Base-by-base conservation (phyloP, 2,113 vertebrate genomes). In the Hippolais icterina region DNA sequence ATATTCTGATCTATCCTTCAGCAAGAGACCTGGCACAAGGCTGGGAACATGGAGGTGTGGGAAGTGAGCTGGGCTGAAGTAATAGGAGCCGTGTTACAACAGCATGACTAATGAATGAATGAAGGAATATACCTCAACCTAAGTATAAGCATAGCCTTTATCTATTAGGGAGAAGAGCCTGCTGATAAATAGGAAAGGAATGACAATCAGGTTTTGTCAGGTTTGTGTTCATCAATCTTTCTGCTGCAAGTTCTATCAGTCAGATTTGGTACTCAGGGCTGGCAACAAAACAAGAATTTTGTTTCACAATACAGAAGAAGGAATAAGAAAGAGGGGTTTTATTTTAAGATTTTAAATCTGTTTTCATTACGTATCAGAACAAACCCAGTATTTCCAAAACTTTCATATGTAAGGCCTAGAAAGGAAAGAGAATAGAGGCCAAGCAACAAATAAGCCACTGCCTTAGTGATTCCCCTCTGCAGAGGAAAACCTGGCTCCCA, bases 181-280 rank as follows among this genome's bases (percentile, higher is more conserved):
- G 68, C 70, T 93, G 94, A 92, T 27, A 60, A 92, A 95, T 0
- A 2, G 42, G 35, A 87, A 97, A 95, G 94, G 97, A 96, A 96
- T 95, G 87, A 54, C 75, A 84, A 82, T 94, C 93, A 93, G 72
- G 72, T 96, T 95, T 97, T 82, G 83, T 96, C 89, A 84, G 84
- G 92, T 93, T 77, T 53, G 78, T 97, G 57, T 92, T 83, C 64
- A 75, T 96, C 74, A 4, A 25, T 92, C 97, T 95, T 96, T 96
- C 78, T 93, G 47, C 33, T 70, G 71, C 87, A 97, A 76, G 82
- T 94, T 91, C 78, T 86, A 28, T 80, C 84, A 94, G 93, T 96
- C 77, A 83, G 70, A 96, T 96, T 93, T 57, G 74, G 63, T 69
- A 72, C 1, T 2, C 23, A 37, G 72, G 44, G 22, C 41, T 81